These are phyloP conservation scores for Otis tarda DNA, from an alignment of 2,113 vertebrate genomes.

Conservation along the genomic window DNA sequence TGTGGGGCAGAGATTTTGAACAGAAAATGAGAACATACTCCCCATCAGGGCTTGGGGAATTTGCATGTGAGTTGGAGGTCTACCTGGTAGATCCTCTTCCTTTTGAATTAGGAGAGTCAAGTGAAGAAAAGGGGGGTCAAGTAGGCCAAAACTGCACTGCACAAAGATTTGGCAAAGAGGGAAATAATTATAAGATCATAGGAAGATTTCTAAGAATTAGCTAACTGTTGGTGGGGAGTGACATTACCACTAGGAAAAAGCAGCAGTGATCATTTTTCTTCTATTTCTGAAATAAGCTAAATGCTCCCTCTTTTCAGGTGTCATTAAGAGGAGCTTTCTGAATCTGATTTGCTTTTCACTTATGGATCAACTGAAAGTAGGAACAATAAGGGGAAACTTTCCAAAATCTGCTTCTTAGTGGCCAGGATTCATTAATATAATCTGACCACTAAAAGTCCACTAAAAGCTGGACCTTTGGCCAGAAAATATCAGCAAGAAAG, in stretches of 20 bases:
- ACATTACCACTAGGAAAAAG: neutral
- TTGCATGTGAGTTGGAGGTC: rapidly evolving
- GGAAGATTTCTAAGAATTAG: neutral
- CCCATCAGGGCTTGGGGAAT: neutral
- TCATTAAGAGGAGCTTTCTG: neutral
- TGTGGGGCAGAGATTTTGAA: neutral
- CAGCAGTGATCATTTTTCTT: neutral
- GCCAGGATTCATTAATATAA: neutral
- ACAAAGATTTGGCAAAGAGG: neutral
- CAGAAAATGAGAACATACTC: neutral
- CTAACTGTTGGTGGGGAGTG: neutral
- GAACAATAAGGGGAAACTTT: neutral
- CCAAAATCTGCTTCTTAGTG: neutral
- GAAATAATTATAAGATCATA: neutral
- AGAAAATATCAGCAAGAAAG: neutral
- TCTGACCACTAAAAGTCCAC: neutral
- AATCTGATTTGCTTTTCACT: neutral
- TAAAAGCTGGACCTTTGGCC: neutral
- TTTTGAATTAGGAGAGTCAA: neutral
- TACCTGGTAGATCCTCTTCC: rapidly evolving
- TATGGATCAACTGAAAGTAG: neutral
- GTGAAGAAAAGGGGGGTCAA: neutral
- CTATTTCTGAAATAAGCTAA: neutral
- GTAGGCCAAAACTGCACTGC: neutral
- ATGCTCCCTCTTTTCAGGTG: neutral